phyloP scores from a whole-genome alignment of 2,797 vertebrate species.

The Sebastes trivittatus region DNA sequence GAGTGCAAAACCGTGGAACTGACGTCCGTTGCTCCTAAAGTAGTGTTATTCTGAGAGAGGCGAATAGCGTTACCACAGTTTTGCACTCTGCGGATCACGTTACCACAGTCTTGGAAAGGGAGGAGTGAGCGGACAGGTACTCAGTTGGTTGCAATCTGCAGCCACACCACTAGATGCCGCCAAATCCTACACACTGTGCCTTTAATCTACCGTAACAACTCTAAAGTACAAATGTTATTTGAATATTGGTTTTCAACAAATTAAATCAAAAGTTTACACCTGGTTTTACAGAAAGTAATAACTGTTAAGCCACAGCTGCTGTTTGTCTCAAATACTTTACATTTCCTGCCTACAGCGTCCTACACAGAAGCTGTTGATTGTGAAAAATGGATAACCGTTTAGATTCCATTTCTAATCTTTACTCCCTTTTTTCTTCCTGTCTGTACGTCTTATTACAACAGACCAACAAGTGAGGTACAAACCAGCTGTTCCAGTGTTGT shows the following conservation, averaged over 20 bases:
- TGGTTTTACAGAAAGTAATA: constrained; percentile 1
- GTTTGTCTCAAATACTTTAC: constrained; percentile 42
- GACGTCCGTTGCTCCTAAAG: too few species aligned
- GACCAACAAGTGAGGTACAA: constrained; percentile 85
- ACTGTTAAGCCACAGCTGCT: constrained; percentile 54
- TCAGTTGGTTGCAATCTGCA: too few species aligned
- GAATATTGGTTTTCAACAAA: constrained; percentile 12
- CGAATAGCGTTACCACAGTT: too few species aligned
- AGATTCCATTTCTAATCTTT: constrained; percentile 36
- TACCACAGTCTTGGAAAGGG: too few species aligned
- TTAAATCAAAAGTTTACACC: constrained; percentile 1
- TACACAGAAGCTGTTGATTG: constrained; percentile 50
- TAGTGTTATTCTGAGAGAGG: too few species aligned
- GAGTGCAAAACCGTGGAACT: too few species aligned
- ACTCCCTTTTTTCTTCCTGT: constrained; percentile 61
- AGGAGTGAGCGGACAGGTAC: too few species aligned
- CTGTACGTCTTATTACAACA: constrained; percentile 59
- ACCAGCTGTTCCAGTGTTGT: constrained; percentile 79
- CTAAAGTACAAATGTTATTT: constrained; percentile 14
- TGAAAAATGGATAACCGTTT: constrained; percentile 58
- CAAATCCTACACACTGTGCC: too few species aligned
- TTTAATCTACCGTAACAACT: not conserved
- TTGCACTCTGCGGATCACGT: too few species aligned
- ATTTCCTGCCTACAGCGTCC: constrained; percentile 55
- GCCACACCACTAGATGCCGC: too few species aligned